Evolutionary conservation across 2,888 invertebrate genomes (phyloP), one percentile per base, ranked within the genome.

Genomic region (Heliconius sara): DNA sequence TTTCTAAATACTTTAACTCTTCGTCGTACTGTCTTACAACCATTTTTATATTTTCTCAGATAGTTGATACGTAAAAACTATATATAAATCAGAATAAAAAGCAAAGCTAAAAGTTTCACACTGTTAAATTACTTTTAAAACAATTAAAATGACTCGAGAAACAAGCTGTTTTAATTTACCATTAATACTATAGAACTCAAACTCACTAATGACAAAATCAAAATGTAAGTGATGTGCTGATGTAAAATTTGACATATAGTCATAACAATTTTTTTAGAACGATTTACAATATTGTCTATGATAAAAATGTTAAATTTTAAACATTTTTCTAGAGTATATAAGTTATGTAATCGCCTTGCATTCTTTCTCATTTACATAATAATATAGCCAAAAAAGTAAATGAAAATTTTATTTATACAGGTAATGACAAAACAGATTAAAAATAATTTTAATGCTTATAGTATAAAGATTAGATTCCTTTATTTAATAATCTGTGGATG

Each of bases 1-100:
- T 98, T 90, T 99, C 99, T 85, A 99, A 94, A 90, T 97, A 99
- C 88, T 98, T 96, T 39, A 99, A 94, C 91, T 99, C 99, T 84
- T 99, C 99, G 82, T 98, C 97, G 91, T 99, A 99, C 80, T 96
- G 96, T 74, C 98, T 96, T 0, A 98, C 98, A 85, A 98, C 98
- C 98, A 98, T 98, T 84, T 87, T 91, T 27, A 13, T n/a, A 10
- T 9, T 75, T 43, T 43, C 63, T 57, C 30, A 52, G 30, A 34
- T n/a, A 34, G 6, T 34, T 25, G 2, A 72, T 10, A 13, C 22
- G 27, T 30, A 52, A 72, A 12, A 52, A 10, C 22, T 22, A 52
- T 52, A 30, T 27, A 19, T 68, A n/a, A n/a, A 30, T 57, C 22
- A 27, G 30, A 4, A 68, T 25, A 68, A 68, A 25, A n/a, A 39